Percentiles rank a stretch among this genome's conserved stretches.
Conservation (phyloP, 2,797 vertebrate genomes). For the Varecia variegata region DNA sequence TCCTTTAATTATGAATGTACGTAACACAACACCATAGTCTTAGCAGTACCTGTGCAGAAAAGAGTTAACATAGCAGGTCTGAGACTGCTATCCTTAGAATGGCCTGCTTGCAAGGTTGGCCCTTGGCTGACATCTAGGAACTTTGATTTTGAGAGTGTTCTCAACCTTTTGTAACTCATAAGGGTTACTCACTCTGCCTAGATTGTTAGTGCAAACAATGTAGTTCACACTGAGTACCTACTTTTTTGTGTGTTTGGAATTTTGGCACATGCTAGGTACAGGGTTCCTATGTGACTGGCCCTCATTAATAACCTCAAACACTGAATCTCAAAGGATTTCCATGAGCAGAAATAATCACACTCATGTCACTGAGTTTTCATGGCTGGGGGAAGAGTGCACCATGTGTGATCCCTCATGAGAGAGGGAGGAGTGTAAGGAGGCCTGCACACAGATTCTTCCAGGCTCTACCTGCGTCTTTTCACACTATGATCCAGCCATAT, state of each 20-base stretch:
- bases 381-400: background rate
- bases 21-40: background rate
- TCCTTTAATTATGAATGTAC: background rate
- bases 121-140: background rate
- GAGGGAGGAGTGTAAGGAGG: background rate
- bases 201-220: background rate
- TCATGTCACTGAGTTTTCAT: background rate
- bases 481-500: background rate
- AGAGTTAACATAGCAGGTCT: background rate
- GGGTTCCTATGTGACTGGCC: background rate
- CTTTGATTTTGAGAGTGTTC: background rate
- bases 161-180: background rate
- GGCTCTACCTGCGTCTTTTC: background rate
- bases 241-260: conserved; percentile 26
- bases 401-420: background rate
- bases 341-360: background rate
- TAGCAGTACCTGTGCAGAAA: background rate
- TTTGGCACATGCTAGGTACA: background rate
- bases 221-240: background rate
- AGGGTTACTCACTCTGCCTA: background rate
- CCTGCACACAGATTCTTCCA: background rate
- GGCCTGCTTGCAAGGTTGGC: background rate
- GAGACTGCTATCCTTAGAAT: background rate
- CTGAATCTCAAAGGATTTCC: conserved; percentile 7
- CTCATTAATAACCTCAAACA: background rate